Evolutionary conservation across 1,140 invertebrate genomes (phyloP).

Genomic region (Drosophila eugracilis): DNA sequence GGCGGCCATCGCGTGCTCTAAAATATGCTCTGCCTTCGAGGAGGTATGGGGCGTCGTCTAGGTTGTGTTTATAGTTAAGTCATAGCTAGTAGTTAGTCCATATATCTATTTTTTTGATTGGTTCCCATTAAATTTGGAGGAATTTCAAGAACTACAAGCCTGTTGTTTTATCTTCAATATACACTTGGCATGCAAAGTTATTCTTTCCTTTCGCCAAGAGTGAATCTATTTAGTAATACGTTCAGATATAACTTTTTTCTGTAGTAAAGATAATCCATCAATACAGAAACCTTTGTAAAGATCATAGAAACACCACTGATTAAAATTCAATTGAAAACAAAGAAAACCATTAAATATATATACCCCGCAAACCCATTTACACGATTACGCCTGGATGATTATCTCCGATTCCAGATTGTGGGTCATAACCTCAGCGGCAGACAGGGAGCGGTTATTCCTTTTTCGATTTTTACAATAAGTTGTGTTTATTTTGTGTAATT

Average conservation of each 20-base stretch:
- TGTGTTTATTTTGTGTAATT: slow-evolving; percentile 64
- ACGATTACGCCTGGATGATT: slow-evolving; percentile 4
- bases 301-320: too few species aligned
- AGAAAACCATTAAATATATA: not conserved
- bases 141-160: not conserved
- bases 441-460: not conserved
- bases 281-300: too few species aligned
- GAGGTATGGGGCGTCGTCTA: slow-evolving; percentile 96
- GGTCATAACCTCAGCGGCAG: not conserved
- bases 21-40: slow-evolving; percentile 98
- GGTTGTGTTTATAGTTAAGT: slow-evolving; percentile 5
- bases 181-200: too few species aligned
- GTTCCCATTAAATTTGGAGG: not conserved
- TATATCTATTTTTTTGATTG: not conserved
- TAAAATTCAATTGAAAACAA: not conserved
- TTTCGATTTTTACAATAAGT: slow-evolving; percentile 19
- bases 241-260: too few species aligned
- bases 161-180: not conserved
- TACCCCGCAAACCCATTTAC: too few species aligned
- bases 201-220: too few species aligned
- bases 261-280: too few species aligned
- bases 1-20: slow-evolving; percentile 97
- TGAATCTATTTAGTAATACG: too few species aligned
- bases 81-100: slow-evolving; percentile 26
- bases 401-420: not conserved